Base-by-base conservation (phyloP, 2,888 invertebrate species). In the Plagodis pulveraria region DNA sequence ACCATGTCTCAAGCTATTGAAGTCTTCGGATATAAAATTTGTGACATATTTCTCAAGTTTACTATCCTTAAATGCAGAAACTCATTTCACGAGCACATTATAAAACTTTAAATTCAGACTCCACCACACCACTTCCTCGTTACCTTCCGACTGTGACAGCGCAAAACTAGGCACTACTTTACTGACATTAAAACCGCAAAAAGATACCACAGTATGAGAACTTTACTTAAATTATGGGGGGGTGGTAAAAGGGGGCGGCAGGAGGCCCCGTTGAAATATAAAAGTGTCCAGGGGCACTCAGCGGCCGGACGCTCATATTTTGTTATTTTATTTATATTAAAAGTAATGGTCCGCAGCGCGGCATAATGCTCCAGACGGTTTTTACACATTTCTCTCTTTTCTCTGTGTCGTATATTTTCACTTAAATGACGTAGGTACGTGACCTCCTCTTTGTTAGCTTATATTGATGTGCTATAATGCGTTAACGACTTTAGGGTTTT, bases 261-360 rank as follows among this genome's bases (percentile, higher is more conserved):
- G 65, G 62, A 65, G 63, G 65, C 64, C 69, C 75, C 76, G 81
- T 80, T 89, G 85, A 86, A 89, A 88, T 90, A 90, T 89, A 90
- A 90, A 90, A 91, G 88, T 89, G 89, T 86, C 86, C 84, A 79
- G 88, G 87, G 90, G 89, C 89, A 89, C 91, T 89, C 91, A 84
- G 82, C 90, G 88, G 90, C 90, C 90, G 91, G 91, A 91, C 89
- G 81, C 91, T 92, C 92, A 92, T 92, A 92, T 92, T 92, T 92
- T 92, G 91, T 91, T 92, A 91, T 92, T 91, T 92, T 91, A 91
- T 91, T 91, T 91, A 89, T 91, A 92, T 92, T 91, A 91, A 92
- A 92, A 92, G 92, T 92, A 92, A 92, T 92, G 91, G 91, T 87
- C 77, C 71, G 79, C 77, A 84, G 82, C 85, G 81, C 84, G 80